Percentiles rank a stretch among this genome's conserved stretches.
These are phyloP conservation scores for Clivina fossor DNA, from an alignment of 2,888 invertebrate species.

Conservation along the genomic window DNA sequence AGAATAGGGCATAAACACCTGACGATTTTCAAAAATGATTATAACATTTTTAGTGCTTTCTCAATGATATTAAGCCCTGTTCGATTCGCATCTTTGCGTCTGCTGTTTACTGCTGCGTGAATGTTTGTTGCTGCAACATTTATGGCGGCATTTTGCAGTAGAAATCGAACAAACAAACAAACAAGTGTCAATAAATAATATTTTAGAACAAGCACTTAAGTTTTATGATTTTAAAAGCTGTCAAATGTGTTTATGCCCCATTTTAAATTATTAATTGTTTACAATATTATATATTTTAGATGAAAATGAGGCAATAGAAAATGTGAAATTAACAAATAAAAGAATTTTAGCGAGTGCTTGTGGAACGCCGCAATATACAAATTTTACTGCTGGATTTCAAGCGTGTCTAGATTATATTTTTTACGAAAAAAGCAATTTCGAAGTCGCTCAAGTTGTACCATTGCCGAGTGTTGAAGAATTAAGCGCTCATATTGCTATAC, in stretches of 20 bases:
- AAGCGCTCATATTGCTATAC: constrained; percentile 72
- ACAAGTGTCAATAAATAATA: too few species aligned
- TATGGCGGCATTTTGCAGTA: too few species aligned
- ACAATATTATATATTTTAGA: constrained; percentile 58
- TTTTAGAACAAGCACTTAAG: too few species aligned
- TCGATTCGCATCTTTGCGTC: too few species aligned
- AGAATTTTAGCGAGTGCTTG: constrained; percentile 75
- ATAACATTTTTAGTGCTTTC: too few species aligned
- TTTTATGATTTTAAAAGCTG: too few species aligned
- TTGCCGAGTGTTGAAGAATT: constrained; percentile 80
- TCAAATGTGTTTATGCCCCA: background rate
- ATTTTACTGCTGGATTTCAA: constrained; percentile 80
- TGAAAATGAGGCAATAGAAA: constrained; percentile 62
- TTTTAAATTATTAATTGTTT: background rate
- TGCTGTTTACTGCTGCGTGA: too few species aligned
- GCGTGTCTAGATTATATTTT: constrained; percentile 93
- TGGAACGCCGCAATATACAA: constrained; percentile 83
- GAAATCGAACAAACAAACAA: too few species aligned
- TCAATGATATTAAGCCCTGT: too few species aligned
- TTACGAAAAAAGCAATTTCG: constrained; percentile 67
- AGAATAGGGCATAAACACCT: too few species aligned
- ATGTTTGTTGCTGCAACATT: too few species aligned
- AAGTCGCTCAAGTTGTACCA: constrained; percentile 73
- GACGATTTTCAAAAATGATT: too few species aligned
- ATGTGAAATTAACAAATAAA: constrained; percentile 66